Evolutionary conservation across 2,113 vertebrate genomes (phyloP).

Genomic region (Capreolus pygargus): DNA sequence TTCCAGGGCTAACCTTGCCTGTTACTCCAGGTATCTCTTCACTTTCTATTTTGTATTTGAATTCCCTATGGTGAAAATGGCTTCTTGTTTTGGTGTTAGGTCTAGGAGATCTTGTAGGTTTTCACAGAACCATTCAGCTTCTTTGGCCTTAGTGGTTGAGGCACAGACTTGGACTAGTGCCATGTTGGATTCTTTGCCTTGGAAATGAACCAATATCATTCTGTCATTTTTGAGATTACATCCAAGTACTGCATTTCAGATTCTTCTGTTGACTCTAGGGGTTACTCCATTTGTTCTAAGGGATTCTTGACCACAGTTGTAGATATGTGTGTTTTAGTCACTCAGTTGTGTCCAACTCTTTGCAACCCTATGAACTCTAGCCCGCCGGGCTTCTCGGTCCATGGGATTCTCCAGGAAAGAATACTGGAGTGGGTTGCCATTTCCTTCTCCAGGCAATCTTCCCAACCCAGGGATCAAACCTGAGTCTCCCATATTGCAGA

Average conservation of each 20-base stretch:
- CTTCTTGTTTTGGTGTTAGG: background rate
- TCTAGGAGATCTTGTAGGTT: background rate
- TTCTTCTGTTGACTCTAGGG: background rate
- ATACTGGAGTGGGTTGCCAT: background rate
- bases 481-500: background rate
- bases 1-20: background rate
- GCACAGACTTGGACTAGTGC: background rate
- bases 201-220: background rate
- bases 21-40: background rate
- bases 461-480: background rate
- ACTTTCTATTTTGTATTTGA: background rate
- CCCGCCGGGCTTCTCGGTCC: rapidly evolving
- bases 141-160: background rate
- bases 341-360: background rate
- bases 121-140: background rate
- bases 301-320: background rate
- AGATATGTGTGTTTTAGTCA: background rate
- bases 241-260: background rate
- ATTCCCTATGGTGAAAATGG: background rate
- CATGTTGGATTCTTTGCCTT: background rate
- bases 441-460: background rate
- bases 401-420: background rate
- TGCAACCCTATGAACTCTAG: background rate
- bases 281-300: background rate
- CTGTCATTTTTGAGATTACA: background rate